Conservation (phyloP, 2,113 vertebrate species). For the Eolophus roseicapilla region DNA sequence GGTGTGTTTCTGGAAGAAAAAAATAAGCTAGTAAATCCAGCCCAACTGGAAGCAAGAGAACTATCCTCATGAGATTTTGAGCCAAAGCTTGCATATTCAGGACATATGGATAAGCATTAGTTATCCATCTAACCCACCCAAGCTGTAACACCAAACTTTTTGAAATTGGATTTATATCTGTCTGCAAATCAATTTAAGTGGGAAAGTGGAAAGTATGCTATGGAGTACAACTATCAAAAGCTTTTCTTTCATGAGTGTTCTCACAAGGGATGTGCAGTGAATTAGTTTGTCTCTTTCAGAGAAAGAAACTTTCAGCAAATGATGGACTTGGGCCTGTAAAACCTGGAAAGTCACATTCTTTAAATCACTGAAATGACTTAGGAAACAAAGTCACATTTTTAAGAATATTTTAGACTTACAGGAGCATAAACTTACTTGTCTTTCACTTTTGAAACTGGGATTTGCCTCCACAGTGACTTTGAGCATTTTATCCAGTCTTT, state of each 20-base stretch:
- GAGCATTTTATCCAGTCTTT: neutral
- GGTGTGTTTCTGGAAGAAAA: slow-evolving; percentile 43
- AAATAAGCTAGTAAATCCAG: slow-evolving; percentile 8
- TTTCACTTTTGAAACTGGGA: neutral
- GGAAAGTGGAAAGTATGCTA: neutral
- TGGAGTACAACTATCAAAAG: neutral
- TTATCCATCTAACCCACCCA: slow-evolving; percentile 24
- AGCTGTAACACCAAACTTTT: neutral
- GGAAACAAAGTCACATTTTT: neutral
- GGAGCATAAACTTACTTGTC: neutral
- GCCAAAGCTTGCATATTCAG: slow-evolving; percentile 28
- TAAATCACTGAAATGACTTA: neutral
- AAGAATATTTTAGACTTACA: neutral
- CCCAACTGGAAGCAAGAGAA: slow-evolving; percentile 36
- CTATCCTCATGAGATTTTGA: slow-evolving; percentile 29
- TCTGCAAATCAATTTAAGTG: neutral
- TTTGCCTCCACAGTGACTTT: neutral
- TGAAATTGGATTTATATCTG: slow-evolving; percentile 10
- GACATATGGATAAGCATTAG: slow-evolving; percentile 17
- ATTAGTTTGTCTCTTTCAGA: neutral
- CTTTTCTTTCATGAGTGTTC: neutral
- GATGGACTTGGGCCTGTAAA: neutral
- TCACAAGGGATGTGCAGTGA: neutral
- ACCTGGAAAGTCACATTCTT: slow-evolving; percentile 47
- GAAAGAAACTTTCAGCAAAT: slow-evolving; percentile 10